Percentiles rank a stretch among this genome's conserved stretches.
Evolutionary conservation across 2,888 invertebrate genomes (phyloP).

Genomic region (Cephus runcator): DNA sequence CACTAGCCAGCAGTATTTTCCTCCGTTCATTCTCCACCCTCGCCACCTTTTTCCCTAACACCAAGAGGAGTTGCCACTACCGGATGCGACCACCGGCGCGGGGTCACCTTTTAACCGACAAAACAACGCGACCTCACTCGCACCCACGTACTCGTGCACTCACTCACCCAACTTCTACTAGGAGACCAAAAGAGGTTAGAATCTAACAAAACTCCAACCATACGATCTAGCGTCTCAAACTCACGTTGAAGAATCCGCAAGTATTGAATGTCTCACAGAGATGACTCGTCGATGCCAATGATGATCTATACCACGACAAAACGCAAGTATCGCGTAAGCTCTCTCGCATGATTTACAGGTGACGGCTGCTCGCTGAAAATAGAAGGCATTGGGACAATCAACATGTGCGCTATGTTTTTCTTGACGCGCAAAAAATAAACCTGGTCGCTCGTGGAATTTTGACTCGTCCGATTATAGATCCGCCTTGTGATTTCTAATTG

Average conservation of each 20-base stretch:
- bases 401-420: slow-evolving; percentile 24
- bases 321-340: not conserved
- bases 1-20: slow-evolving; percentile 7
- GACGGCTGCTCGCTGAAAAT: slow-evolving; percentile 28
- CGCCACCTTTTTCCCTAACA: slow-evolving; percentile 17
- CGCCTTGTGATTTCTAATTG: slow-evolving; percentile 25
- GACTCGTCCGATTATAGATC: not conserved
- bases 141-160: not conserved
- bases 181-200: not conserved
- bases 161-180: not conserved
- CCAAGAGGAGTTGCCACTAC: not conserved
- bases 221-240: too few species aligned
- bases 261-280: not conserved
- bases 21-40: slow-evolving; percentile 26
- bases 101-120: not conserved
- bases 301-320: not conserved
- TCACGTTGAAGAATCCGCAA: not conserved
- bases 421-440: slow-evolving; percentile 40
- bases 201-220: not conserved
- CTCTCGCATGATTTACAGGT: slow-evolving; percentile 9
- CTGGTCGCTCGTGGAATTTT: slow-evolving; percentile 37
- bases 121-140: not conserved
- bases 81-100: not conserved
- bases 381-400: slow-evolving; percentile 36
- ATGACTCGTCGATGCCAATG: not conserved